phyloP scores from a whole-genome alignment of 1,140 invertebrate genomes.

The Panagrolaimus sp. region DNA sequence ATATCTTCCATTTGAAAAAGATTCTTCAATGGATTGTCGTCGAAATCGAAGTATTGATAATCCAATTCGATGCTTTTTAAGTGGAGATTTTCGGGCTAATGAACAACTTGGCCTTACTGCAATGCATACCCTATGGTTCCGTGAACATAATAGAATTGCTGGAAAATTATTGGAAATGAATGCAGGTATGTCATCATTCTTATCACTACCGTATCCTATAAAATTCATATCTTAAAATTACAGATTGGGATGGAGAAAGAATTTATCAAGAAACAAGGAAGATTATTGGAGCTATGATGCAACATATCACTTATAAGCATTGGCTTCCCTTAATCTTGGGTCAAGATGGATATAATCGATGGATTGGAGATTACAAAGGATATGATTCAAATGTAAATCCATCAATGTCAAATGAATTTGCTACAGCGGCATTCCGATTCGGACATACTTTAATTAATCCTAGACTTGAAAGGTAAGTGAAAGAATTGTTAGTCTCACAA shows the following conservation, averaged over 20 bases:
- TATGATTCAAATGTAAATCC: conserved; percentile 79
- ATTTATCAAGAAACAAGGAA: conserved; percentile 75
- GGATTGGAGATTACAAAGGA: conserved; percentile 73
- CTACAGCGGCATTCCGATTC: conserved; percentile 87
- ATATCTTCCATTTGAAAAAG: conserved; percentile 78
- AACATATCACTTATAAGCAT: conserved; percentile 87
- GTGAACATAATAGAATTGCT: conserved; percentile 91
- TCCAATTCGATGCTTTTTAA: conserved; percentile 74
- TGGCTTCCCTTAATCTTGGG: conserved; percentile 86
- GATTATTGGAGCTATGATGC: conserved; percentile 87
- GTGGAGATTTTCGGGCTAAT: conserved; percentile 80
- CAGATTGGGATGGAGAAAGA: conserved; percentile 89
- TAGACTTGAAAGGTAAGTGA: conserved; percentile 69
- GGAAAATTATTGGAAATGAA: conserved; percentile 73
- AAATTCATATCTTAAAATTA: too few species aligned
- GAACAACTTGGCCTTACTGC: conserved; percentile 75
- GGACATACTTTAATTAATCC: conserved; percentile 95
- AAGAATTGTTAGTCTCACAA: too few species aligned
- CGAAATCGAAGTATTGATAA: conserved; percentile 53
- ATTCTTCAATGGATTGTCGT: conserved; percentile 66
- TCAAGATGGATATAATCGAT: conserved; percentile 66
- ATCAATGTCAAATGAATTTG: conserved; percentile 87
- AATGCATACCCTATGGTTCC: conserved; percentile 94
- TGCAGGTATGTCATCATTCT: too few species aligned
- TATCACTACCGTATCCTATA: too few species aligned